phyloP scores from a whole-genome alignment of 2,888 invertebrate genomes.

The Drosophila yooni region DNA sequence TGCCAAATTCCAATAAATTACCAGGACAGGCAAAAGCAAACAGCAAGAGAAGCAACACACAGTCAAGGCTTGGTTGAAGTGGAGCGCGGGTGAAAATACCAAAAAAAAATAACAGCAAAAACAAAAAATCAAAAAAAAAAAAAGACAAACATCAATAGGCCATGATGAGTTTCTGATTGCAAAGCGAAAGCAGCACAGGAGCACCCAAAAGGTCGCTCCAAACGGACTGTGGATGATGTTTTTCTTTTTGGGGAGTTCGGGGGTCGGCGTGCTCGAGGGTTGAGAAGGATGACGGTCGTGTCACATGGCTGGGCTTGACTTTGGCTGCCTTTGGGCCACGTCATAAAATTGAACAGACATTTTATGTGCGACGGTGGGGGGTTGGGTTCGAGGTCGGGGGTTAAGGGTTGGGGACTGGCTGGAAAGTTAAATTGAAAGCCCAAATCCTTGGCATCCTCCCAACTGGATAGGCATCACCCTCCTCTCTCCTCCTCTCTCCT shows the following conservation, averaged over 20 bases:
- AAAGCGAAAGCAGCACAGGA: constrained; percentile 60
- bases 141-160: constrained; percentile 77
- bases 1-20: constrained; percentile 81
- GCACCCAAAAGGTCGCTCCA: constrained; percentile 39
- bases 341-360: constrained; percentile 79
- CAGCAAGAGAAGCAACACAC: constrained; percentile 28
- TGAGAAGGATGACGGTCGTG: constrained; percentile 66
- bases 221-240: constrained; percentile 23
- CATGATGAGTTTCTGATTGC: constrained; percentile 81
- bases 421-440: constrained; percentile 62
- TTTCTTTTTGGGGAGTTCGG: background rate
- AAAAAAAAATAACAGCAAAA: constrained; percentile 11
- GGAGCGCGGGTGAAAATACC: background rate
- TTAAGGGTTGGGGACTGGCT: constrained; percentile 7
- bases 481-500: background rate
- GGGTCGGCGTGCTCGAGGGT: background rate
- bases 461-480: constrained; percentile 27
- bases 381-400: background rate
- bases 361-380: constrained; percentile 40
- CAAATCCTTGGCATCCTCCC: constrained; percentile 48
- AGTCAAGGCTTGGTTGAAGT: constrained; percentile 7
- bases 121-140: constrained; percentile 10
- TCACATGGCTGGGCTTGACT: constrained; percentile 50
- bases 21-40: constrained; percentile 48
- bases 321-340: constrained; percentile 62